Evolutionary conservation across 2,113 vertebrate genomes (phyloP).

Genomic region (Macquaria australasica): DNA sequence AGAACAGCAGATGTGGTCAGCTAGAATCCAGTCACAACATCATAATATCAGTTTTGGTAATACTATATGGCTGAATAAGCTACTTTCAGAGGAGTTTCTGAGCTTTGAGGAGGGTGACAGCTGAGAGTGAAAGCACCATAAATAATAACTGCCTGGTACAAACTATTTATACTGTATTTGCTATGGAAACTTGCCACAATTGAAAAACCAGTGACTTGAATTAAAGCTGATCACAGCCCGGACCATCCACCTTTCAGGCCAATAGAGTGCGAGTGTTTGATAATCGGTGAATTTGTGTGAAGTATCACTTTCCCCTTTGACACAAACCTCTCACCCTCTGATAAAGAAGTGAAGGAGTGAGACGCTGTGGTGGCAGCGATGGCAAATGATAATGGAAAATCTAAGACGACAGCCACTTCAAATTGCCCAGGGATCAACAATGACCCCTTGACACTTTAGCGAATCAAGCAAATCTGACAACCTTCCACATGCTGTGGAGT

Average conservation of each 20-base stretch:
- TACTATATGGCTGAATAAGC: neutral
- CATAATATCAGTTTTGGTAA: neutral
- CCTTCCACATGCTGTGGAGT: neutral
- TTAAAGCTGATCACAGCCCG: neutral
- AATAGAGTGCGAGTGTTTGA: neutral
- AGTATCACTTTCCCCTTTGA: slow-evolving; percentile 53
- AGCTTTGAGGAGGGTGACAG: neutral
- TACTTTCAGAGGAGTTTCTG: neutral
- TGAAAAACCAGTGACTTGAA: neutral
- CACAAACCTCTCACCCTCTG: slow-evolving; percentile 40
- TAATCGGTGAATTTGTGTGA: slow-evolving; percentile 40
- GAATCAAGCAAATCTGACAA: slow-evolving; percentile 51
- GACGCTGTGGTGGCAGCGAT: neutral
- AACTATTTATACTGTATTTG: neutral
- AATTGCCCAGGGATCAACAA: slow-evolving; percentile 48
- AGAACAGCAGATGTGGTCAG: neutral
- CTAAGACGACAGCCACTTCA: slow-evolving; percentile 59
- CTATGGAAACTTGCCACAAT: neutral
- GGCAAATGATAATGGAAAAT: slow-evolving; percentile 64
- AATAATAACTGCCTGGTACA: neutral
- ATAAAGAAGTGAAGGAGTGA: slow-evolving; percentile 14
- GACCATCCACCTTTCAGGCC: neutral
- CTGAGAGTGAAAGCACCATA: neutral
- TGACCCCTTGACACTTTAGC: slow-evolving; percentile 57
- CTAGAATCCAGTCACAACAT: neutral